Base-by-base conservation (phyloP, 2,888 invertebrate species). In the Rhamnusium bicolor region DNA sequence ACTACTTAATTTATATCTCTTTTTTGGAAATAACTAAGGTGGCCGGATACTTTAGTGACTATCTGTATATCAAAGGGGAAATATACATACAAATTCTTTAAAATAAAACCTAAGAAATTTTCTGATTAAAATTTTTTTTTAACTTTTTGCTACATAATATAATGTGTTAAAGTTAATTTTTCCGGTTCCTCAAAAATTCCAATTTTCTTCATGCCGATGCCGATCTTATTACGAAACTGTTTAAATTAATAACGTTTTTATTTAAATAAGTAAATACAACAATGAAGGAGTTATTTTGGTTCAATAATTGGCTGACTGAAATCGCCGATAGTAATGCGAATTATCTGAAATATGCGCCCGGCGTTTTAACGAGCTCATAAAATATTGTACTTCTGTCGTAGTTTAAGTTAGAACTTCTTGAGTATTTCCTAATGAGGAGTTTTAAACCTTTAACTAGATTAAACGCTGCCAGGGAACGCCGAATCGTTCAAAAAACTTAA, bases 401-500 rank as follows among this genome's bases (percentile, higher is more conserved):
- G 71, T 73, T 75, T 75, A 74, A 81, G 78, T 80, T 80, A 81
- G 79, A 79, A 74, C 72, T 71, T 62, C 63, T 68, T 72, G 79
- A 73, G 80, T 81, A 82, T 82, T 81, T 79, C 80, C 76, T 81
- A 82, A 82, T 82, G 81, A 82, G 82, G 69, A 71, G 72, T 73
- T 71, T 75, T 71, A 54, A 71, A 68, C 70, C 73, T 61, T 65
- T 67, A 63, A 73, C 71, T 73, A 73, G 65, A 65, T 65, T 65
- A 65, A 65, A 53, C 53, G 40, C 53, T 49, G 18, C 53, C 65
- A 16, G 32, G 10, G 65, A 65, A 53, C 65, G 65, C 53, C 32
- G 53, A 65, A 65, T 65, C 65, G 53, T 53, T 65, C 65, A 65
- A 65, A 65, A 65, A 65, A 65, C 65, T 65, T 51, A 65, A 65